Evolutionary conservation across 2,888 invertebrate genomes (phyloP), one percentile per base, ranked within the genome.

Genomic region (Drosophila falleni): DNA sequence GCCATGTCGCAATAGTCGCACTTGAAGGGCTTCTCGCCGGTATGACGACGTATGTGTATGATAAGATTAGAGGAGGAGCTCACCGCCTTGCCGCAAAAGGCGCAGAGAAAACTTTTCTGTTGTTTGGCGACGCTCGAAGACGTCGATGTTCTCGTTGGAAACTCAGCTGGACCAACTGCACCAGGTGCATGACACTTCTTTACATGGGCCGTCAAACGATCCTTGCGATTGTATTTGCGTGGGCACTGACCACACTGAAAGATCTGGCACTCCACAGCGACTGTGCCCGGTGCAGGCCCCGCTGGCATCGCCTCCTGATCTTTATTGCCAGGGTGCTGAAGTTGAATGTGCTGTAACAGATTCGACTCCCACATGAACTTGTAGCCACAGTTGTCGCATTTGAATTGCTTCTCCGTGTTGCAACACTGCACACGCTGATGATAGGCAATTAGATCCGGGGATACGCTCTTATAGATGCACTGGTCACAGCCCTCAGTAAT

Each of bases 1-100:
- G 94, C 95, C 93, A 94, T 95, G 3, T 93, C 94, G 71, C 95
- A 95, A 59, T 94, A 94, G 75, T 95, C 95, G 74, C 95, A 95
- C 80, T 94, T 94, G 75, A 94, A 95, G 0, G 95, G 95, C 74
- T 95, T 95, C 79, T 95, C 95, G 8, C 95, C 95, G 0, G 95
- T 95, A 76, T 95, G 95, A 0, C 95, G 93, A 0, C 95, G 93
- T 94, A 95, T 95, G 78, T 95, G 95, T 3, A 95, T 94, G 16
- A 94, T 94, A 11, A 95, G 91, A 82, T 95, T 95, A 0, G 95
- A 95, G 0, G 94, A 94, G 70, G 94, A 95, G 29, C 94, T 94
- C 74, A 95, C 94, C 8, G 94, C 94, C 13, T 94, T 93, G 0
- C 95, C 95, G 79, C 95, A 95, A 83, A 94, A 95, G 5, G 94